phyloP scores from a whole-genome alignment of 2,113 vertebrate genomes.

The Dipodomys ordii region DNA sequence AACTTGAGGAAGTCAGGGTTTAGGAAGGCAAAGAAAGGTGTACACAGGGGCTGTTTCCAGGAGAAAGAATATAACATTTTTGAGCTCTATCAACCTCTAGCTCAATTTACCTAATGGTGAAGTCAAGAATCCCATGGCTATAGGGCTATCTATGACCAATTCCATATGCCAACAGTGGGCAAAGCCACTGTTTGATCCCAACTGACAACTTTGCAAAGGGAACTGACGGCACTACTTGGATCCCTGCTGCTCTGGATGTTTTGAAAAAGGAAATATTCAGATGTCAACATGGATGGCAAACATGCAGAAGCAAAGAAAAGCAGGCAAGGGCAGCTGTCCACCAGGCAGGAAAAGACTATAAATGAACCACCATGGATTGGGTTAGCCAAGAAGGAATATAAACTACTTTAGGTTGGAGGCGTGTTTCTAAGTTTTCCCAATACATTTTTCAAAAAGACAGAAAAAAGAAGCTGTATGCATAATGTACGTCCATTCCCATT shows the following conservation, averaged over 20 bases:
- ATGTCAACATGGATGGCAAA: constrained; percentile 29
- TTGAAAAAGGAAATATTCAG: constrained; percentile 58
- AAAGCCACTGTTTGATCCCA: not conserved
- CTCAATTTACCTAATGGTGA: not conserved
- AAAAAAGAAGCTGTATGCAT: constrained; percentile 7
- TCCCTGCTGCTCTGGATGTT: not conserved
- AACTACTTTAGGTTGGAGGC: constrained; percentile 28
- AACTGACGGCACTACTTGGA: not conserved
- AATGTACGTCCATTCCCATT: constrained; percentile 65
- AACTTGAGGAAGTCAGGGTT: not conserved
- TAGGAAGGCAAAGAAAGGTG: not conserved
- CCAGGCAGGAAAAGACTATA: not conserved
- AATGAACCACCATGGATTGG: not conserved
- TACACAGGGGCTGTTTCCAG: not conserved
- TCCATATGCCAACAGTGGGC: not conserved
- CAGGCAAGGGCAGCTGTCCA: not conserved
- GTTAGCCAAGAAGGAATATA: not conserved
- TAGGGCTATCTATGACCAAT: constrained; percentile 4
- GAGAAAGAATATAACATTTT: not conserved
- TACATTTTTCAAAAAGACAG: constrained; percentile 54
- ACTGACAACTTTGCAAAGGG: constrained; percentile 9
- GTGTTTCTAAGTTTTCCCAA: constrained; percentile 32
- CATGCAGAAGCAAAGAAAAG: constrained; percentile 54
- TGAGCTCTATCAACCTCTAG: not conserved
- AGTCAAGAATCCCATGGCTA: not conserved